Evolutionary conservation across 2,797 vertebrate genomes (phyloP), one percentile per base, ranked within the genome.

Genomic region (Aythya fuligula): DNA sequence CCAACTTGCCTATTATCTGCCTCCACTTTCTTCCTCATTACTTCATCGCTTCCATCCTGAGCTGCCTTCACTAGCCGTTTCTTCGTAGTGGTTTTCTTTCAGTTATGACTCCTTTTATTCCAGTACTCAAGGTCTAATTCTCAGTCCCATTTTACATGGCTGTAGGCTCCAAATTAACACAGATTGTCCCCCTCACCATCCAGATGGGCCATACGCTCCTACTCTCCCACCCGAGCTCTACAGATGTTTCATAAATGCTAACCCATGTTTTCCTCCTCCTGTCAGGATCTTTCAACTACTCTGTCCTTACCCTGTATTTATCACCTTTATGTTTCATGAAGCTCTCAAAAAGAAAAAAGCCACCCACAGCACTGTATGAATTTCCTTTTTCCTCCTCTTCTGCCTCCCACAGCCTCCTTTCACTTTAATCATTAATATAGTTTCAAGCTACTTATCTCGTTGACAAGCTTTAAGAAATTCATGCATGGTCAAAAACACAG

Each of bases 361-460:
- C 95, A 95, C 95, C 93, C 87, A 93, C 85, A 76, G n/a, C 54
- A 86, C 74, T 13, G 36, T 72, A 74, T 34, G 47, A 89, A 61
- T 85, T 78, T 36, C 34, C 60, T n/a, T 92, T 84, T 79, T 67
- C 64, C 85, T 89, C 27, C 25, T 79, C 65, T 87, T 83, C 76
- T 91, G 49, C 81, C 85, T 94, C 93, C 88, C 79, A 95, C 90
- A 57, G 80, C 49, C 73, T 93, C 56, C 43, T 88, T 82, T 86
- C 43, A n/a, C 88, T 96, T 94, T 87, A 89, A 94, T 95, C 93
- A 94, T 75, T 95, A 93, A 82, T 85, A 89, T 41, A 83, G 30
- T 87, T 94, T 85, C 85, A 89, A 91, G 78, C 43, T 74, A 83
- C 95, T 97, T 95, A 79, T 89, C 91, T 65, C 91, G 54, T 85